A percentile compares a stretch with the other conserved stretches of the same genome.
phyloP scores from a whole-genome alignment of 1,140 invertebrate species.

The Tribolium madens region DNA sequence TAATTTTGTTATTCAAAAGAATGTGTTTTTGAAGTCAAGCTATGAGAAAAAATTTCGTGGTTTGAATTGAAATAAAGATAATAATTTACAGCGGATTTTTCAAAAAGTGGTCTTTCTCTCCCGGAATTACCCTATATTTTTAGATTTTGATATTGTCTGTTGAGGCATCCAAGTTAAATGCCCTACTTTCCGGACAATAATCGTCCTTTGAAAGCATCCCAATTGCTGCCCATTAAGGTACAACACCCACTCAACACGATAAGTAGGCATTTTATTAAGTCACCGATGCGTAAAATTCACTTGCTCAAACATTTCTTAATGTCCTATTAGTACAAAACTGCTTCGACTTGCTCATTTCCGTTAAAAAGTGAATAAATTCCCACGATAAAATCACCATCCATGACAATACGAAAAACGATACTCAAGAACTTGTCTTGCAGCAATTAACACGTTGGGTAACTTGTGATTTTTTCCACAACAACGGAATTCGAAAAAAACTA shows the following conservation, averaged over 20 bases:
- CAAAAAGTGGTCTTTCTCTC: no score
- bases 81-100: no score
- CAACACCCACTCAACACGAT: constrained; percentile 10
- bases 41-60: no score
- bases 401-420: constrained; percentile 50
- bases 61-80: no score
- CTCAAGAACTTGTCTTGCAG: not conserved
- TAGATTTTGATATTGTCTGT: no score
- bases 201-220: not conserved
- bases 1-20: no score
- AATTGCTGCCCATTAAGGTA: not conserved
- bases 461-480: not conserved
- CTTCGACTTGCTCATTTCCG: constrained; percentile 39
- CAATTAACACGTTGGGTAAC: not conserved
- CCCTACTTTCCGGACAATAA: not conserved
- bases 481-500: not conserved
- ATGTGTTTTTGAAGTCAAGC: no score
- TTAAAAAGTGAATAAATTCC: constrained; percentile 49
- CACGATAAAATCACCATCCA: constrained; percentile 58
- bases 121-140: no score
- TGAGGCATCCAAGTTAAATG: no score
- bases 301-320: constrained; percentile 44
- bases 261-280: constrained; percentile 23
- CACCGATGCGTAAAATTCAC: constrained; percentile 45
- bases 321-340: constrained; percentile 42